A percentile compares a stretch with the other conserved stretches of the same genome.
Evolutionary conservation across 2,113 vertebrate genomes (phyloP).

Genomic region (Phalacrocorax pelagicus): DNA sequence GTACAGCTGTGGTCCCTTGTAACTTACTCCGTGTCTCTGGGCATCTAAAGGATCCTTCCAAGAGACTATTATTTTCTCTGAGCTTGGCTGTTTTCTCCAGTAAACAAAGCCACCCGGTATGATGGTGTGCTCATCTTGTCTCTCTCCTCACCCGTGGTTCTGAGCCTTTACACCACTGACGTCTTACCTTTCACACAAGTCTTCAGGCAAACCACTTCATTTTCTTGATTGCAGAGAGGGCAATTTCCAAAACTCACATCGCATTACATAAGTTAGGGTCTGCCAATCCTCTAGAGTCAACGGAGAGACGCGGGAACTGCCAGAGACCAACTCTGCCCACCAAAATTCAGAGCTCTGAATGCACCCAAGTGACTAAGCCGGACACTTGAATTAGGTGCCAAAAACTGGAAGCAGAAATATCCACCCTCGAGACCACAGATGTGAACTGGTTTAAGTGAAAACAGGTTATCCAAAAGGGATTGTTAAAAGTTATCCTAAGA

Average conservation of each 20-base stretch:
- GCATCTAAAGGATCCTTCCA: background rate
- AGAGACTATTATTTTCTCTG: background rate
- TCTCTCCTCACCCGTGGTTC: background rate
- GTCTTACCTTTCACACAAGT: background rate
- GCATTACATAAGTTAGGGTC: background rate
- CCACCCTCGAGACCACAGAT: background rate
- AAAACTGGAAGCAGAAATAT: background rate
- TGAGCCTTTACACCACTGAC: background rate
- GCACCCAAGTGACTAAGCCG: background rate
- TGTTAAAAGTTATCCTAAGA: background rate
- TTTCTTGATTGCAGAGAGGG: background rate
- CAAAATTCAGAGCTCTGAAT: background rate
- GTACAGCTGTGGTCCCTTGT: background rate
- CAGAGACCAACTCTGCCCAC: background rate
- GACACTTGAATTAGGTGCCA: background rate
- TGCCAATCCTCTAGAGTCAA: background rate
- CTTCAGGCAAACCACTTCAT: background rate
- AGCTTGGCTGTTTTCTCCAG: background rate
- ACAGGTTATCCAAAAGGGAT: background rate
- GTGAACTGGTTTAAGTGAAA: background rate
- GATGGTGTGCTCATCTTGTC: background rate
- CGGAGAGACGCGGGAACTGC: background rate
- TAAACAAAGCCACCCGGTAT: background rate
- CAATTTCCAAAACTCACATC: background rate
- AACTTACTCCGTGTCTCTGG: background rate